Evolutionary conservation across 2,888 invertebrate genomes (phyloP), one percentile per base, ranked within the genome.

Genomic region (Pseudanteris insignis): DNA sequence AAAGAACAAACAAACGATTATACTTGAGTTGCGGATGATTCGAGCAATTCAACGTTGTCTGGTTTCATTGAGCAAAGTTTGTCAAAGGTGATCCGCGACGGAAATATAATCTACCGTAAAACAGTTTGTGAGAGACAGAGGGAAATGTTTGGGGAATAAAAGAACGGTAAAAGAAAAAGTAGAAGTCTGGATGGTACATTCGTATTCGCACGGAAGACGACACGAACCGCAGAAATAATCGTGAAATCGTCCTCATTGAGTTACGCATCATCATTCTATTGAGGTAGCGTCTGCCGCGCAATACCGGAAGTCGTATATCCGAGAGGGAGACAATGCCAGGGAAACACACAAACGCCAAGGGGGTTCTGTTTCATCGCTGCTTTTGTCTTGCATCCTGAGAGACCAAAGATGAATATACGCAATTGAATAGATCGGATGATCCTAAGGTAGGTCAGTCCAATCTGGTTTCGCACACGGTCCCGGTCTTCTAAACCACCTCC

Each of bases 361-460:
- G 70, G 73, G 73, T 77, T 77, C 74, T 78, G 78, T 78, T 79
- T 79, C 78, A 79, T 78, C 76, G 75, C 65, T 63, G 69, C 78
- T 66, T 77, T 80, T 80, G 79, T 80, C 78, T 78, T 77, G 77
- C 75, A 78, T 80, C 79, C 79, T 80, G 79, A 76, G 74, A 72
- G 67, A 73, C 67, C 55, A 68, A 59, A 65, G 71, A 70, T 76
- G 74, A 77, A 77, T 74, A 66, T 67, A 70, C 72, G 60, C 69
- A 66, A 50, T 61, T 66, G 70, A 79, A 79, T 78, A 78, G 79
- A 79, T 79, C 78, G 76, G 79, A 79, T 78, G 4, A 18, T 79
- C 77, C 78, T 73, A 70, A 72, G 78, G 73, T 77, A 79, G 77
- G 77, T 79, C 79, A 78, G 76, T 75, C 71, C 70, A 72, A 72